Percentiles rank a stretch among this genome's conserved stretches.
Evolutionary conservation across 2,113 vertebrate genomes (phyloP).

Genomic region (Terrapene triunguis): DNA sequence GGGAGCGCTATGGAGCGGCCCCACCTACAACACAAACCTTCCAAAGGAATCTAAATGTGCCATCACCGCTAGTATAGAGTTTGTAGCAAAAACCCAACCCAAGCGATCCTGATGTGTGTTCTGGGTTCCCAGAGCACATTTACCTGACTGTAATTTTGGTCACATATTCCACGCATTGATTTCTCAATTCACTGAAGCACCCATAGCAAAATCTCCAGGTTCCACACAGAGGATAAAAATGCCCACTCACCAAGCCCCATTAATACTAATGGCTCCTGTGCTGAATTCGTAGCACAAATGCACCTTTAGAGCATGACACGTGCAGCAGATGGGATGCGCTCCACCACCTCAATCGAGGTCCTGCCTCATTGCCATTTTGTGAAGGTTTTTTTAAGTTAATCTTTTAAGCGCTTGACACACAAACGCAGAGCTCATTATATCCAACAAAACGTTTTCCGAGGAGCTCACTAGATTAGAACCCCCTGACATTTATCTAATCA

Average conservation of each 20-base stretch:
- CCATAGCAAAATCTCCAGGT: not conserved
- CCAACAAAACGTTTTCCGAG: not conserved
- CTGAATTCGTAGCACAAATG: not conserved
- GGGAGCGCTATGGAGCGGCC: not conserved
- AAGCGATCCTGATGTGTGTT: not conserved
- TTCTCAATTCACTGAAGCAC: not conserved
- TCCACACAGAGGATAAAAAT: not conserved
- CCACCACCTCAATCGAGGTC: not conserved
- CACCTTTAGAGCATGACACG: not conserved
- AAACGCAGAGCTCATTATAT: not conserved
- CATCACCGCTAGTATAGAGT: not conserved
- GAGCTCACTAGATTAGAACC: not conserved
- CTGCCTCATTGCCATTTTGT: not conserved
- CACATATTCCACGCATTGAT: not conserved
- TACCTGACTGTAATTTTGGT: not conserved
- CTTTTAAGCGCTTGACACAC: not conserved
- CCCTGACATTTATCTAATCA: conserved; percentile 42
- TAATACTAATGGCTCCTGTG: not conserved
- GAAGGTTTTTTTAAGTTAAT: not conserved
- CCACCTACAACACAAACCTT: not conserved
- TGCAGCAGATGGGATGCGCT: not conserved
- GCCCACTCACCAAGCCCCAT: not conserved
- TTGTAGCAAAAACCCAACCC: not conserved
- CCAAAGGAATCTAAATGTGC: not conserved
- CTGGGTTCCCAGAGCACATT: not conserved